Conservation (phyloP, 2,888 invertebrate species). For the Ypsolopha scabrella region DNA sequence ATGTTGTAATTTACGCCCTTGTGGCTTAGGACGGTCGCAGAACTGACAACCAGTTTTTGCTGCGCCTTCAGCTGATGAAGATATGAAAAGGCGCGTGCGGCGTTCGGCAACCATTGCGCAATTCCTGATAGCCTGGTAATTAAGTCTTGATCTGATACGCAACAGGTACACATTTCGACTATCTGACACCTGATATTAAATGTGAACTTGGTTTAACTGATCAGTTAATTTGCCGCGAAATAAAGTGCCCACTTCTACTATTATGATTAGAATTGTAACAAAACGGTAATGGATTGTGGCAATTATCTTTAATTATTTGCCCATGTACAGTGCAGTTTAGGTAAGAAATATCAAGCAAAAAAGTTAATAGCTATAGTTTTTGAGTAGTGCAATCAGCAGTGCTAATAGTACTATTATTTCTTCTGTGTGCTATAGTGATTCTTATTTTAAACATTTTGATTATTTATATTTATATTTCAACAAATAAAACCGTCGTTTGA, state of each 20-base stretch:
- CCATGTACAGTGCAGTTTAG: background rate
- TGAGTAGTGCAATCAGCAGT: background rate
- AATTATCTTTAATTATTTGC: background rate
- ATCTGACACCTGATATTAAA: constrained; percentile 34
- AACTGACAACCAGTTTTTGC: constrained; percentile 44
- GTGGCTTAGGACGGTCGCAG: no score
- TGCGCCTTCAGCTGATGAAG: constrained; percentile 31
- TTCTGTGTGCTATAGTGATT: no score
- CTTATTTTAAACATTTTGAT: no score
- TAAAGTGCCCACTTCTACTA: background rate
- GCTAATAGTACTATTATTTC: no score
- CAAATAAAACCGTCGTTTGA: no score
- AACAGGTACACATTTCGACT: constrained; percentile 16
- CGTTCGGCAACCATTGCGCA: constrained; percentile 26
- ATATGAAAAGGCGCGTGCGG: constrained; percentile 30
- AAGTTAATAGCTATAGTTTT: background rate
- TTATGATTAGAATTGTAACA: background rate
- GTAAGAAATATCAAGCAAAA: background rate
- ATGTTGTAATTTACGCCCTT: no score
- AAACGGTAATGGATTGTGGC: background rate
- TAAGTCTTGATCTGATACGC: constrained; percentile 21
- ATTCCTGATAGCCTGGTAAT: constrained; percentile 26
- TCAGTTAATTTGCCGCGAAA: constrained; percentile 30
- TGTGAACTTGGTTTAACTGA: constrained; percentile 24
- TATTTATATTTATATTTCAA: no score